Base-by-base conservation (phyloP, 2,888 invertebrate genomes). In the Ganaspis brasiliensis region DNA sequence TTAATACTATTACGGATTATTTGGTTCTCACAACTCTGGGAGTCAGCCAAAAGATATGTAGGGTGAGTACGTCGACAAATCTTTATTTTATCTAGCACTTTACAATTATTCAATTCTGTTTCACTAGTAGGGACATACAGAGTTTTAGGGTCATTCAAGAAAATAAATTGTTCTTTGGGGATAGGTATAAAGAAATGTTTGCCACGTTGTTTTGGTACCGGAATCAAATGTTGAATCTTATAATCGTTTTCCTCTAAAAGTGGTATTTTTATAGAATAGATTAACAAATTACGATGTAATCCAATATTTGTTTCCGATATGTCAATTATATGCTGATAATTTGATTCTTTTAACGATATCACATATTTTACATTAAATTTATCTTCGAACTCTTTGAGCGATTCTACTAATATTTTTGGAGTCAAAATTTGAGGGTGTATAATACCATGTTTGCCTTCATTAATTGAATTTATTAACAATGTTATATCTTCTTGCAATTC, bases 361-460 rank as follows among this genome's bases (percentile, higher is more conserved):
- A 6, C 31, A n/a, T 49, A 49, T 49, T 49, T 49, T 16, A 2
- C n/a, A n/a, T 49, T 49, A 16, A 14, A 5, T 49, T n/a, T 49
- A 6, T n/a, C 5, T n/a, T 49, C 49, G n/a, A 49, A 49, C 14
- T 14, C 16, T 49, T n/a, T 49, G 0, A 49, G 49, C 6, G 19
- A 9, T 1, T 55, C 8, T 21, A 21, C 19, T 6, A 55, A 8
- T 55, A 55, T 10, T 6, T 9, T 21, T 1, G 5, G 26, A 12
- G 57, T n/a, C 4, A 57, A 12, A 9, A 57, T 57, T 57, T 57
- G 57, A 1, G 57, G 57, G 26, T 57, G 57, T 0, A 57, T 10
- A 2, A 57, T 57, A 12, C 57, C 57, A 5, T 31, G 57, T 26
- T 57, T 26, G 10, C 57, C 57, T 5, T 57, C 57, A 26, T 57